Conservation (phyloP, 2,797 vertebrate genomes). For the Chrosomus eos region DNA sequence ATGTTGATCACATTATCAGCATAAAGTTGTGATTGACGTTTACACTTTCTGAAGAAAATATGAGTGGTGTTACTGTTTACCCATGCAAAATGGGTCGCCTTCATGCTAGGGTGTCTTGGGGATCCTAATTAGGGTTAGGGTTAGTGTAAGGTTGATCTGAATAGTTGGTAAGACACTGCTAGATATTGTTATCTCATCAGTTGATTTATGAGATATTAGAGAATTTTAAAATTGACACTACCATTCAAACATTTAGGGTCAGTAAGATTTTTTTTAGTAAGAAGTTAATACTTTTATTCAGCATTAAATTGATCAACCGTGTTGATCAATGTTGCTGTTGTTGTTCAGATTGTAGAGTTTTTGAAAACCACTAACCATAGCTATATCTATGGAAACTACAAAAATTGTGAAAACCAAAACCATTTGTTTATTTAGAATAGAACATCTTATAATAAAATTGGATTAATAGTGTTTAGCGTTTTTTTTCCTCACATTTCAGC, state of each 20-base stretch:
- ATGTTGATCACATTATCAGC: neutral
- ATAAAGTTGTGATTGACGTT: conserved; percentile 2
- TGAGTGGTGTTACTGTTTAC: neutral
- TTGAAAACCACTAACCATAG: neutral
- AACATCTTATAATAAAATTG: neutral
- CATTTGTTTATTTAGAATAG: neutral
- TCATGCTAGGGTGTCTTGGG: neutral
- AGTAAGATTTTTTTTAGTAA: neutral
- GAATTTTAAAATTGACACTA: neutral
- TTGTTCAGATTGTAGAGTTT: neutral
- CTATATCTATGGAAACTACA: neutral
- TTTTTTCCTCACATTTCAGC: neutral
- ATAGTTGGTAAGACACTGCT: neutral
- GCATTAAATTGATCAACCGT: too few relatives aligned
- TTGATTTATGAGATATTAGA: too few relatives aligned
- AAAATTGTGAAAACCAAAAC: neutral
- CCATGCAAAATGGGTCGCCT: neutral
- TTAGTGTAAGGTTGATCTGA: neutral
- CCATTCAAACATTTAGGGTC: too few relatives aligned
- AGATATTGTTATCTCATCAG: too few relatives aligned
- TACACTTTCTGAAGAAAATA: neutral
- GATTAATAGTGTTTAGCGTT: neutral
- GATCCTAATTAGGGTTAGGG: too few relatives aligned
- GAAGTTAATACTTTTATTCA: neutral
- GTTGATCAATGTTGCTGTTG: too few relatives aligned